Conservation (phyloP, 2,113 vertebrate species). For the Tor tambroides region DNA sequence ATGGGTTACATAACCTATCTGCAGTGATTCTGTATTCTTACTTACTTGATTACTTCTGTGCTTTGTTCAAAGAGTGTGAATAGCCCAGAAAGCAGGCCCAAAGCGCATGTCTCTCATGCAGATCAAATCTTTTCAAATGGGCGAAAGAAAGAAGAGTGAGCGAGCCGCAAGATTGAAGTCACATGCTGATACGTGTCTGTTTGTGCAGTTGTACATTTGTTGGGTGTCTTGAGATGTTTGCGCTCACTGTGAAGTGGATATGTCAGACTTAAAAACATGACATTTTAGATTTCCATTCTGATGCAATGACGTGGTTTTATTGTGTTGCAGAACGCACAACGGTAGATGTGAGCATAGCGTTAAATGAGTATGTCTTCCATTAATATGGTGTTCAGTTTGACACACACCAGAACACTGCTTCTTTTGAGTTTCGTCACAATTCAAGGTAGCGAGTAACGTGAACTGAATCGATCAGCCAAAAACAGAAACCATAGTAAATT, state of each 20-base stretch:
- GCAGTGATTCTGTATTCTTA: constrained; percentile 56
- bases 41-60: constrained; percentile 45
- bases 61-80: constrained; percentile 33
- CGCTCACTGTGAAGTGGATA: constrained; percentile 37
- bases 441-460: constrained; percentile 53
- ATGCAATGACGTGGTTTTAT: constrained; percentile 19
- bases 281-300: constrained; percentile 23
- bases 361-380: constrained; percentile 37
- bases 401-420: constrained; percentile 34
- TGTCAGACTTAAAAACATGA: constrained; percentile 30
- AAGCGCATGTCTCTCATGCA: neutral
- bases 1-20: constrained; percentile 58
- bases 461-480: constrained; percentile 59
- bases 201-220: constrained; percentile 21
- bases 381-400: neutral
- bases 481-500: constrained; percentile 58
- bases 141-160: neutral
- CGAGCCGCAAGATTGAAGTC: neutral
- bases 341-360: constrained; percentile 9
- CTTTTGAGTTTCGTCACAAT: neutral
- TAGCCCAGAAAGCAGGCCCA: constrained; percentile 16
- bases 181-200: neutral
- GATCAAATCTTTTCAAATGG: neutral
- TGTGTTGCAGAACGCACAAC: neutral
- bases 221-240: neutral